A percentile compares a stretch with the other conserved stretches of the same genome.
These are phyloP conservation scores for Luidia sarsii DNA, from an alignment of 53 echinoderm and acorn worm genomes.

Conservation along the genomic window DNA sequence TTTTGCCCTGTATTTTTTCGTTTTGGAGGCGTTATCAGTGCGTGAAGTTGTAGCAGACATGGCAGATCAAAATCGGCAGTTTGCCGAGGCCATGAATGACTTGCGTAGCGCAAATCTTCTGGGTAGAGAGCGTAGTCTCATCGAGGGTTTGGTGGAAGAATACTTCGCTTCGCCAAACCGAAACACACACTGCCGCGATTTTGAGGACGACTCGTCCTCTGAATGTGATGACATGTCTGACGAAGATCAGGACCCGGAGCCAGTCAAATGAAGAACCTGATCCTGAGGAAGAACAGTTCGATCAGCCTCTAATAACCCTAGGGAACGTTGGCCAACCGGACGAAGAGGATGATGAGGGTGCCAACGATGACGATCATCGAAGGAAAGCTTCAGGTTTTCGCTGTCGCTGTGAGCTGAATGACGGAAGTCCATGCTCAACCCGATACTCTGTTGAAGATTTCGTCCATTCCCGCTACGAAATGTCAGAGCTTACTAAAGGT, in stretches of 20 bases:
- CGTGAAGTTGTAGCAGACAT: too few relatives aligned
- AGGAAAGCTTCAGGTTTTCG: not conserved
- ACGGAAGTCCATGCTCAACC: not conserved
- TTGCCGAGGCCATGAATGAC: too few relatives aligned
- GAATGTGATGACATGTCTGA: not conserved
- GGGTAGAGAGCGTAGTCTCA: too few relatives aligned
- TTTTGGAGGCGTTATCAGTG: too few relatives aligned
- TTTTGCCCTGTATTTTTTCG: not conserved
- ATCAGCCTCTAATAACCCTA: too few relatives aligned
- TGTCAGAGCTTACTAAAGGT: slow-evolving; percentile 3
- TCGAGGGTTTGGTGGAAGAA: too few relatives aligned
- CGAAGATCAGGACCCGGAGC: not conserved
- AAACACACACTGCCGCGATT: not conserved
- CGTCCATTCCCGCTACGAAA: slow-evolving; percentile 12
- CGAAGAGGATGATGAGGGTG: too few relatives aligned
- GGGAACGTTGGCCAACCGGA: too few relatives aligned
- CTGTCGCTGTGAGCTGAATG: not conserved
- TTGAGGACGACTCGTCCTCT: not conserved
- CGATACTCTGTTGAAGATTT: not conserved
- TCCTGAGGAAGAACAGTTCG: not conserved
- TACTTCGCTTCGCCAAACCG: too few relatives aligned
- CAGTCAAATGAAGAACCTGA: not conserved
- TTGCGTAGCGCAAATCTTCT: too few relatives aligned
- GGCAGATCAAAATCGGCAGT: too few relatives aligned
- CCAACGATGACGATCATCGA: not conserved